A percentile compares a stretch with the other conserved stretches of the same genome.
These are phyloP conservation scores for Heliornis fulica DNA, from an alignment of 2,113 vertebrate genomes.

Conservation along the genomic window DNA sequence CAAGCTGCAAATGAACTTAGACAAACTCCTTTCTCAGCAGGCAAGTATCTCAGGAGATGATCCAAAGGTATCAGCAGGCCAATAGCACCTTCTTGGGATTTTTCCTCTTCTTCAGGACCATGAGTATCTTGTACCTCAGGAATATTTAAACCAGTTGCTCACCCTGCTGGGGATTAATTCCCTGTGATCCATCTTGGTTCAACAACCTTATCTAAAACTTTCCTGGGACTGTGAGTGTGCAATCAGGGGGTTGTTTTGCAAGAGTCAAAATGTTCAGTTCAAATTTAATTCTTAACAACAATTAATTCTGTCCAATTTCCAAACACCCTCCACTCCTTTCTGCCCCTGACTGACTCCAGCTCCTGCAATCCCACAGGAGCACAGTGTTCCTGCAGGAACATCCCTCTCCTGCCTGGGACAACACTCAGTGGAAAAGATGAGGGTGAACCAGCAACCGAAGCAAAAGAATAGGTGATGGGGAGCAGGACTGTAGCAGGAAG, in stretches of 20 bases:
- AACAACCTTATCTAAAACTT: not conserved
- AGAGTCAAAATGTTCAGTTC: not conserved
- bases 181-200: not conserved
- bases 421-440: not conserved
- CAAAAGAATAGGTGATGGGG: not conserved
- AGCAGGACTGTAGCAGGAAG: not conserved
- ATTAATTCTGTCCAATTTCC: not conserved
- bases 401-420: not conserved
- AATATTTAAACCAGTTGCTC: not conserved
- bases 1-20: not conserved
- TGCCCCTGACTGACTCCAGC: too few relatives aligned
- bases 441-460: not conserved
- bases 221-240: fast-evolving
- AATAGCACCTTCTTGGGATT: not conserved
- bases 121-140: not conserved
- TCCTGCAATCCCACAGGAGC: not conserved
- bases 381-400: not conserved
- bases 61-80: not conserved
- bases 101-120: not conserved
- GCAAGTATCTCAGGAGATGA: not conserved
- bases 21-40: not conserved
- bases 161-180: not conserved
- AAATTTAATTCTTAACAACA: not conserved
- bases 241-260: too few relatives aligned
- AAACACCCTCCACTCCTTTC: not conserved